Evolutionary conservation across 1,140 invertebrate species (phyloP), one percentile per base, ranked within the genome.

Genomic region (Drosophila saltans): DNA sequence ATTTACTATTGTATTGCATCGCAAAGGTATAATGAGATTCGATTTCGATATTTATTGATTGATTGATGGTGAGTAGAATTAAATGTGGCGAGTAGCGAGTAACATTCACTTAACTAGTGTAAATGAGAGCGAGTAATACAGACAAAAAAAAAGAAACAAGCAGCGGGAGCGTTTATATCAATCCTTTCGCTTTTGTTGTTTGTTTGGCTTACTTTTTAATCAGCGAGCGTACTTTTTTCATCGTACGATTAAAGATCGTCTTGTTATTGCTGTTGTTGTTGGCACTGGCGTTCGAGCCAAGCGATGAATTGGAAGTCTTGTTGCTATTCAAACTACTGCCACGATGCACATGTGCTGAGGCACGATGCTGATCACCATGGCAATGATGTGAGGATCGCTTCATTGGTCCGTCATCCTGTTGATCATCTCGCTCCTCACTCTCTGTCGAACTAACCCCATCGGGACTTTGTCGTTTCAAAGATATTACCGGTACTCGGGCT

Each of bases 171-270:
- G 72, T 66, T 56, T 65, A 69, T 55, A 66, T 75, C 66, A 41
- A 41, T 62, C 69, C 36, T 64, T 72, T 72, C 67, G 66, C 59
- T 70, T 62, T 48, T 40, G 52, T 75, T 57, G 24, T 66, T 63
- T 66, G 26, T 75, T 65, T 84, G 69, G 86, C 91, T 92, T 92
- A 95, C 88, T 95, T 95, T 90, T 94, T 95, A 58, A 95, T 95
- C 69, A 95, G 93, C 78, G 94, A 95, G 91, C 94, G 93, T 90
- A 95, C 94, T 92, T 95, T 95, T 90, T 95, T 95, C 60, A 95
- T 94, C 82, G 95, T 95, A 74, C 94, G 94, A 92, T 96, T 95
- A 93, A 96, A 94, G 83, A 96, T 95, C 82, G 95, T 95, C 72
- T 91, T 92, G 66, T 92, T 91, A 73, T 82, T 90, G 55, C 66